Conservation (phyloP, 2,113 vertebrate species). For the Dipodomys stephensi region DNA sequence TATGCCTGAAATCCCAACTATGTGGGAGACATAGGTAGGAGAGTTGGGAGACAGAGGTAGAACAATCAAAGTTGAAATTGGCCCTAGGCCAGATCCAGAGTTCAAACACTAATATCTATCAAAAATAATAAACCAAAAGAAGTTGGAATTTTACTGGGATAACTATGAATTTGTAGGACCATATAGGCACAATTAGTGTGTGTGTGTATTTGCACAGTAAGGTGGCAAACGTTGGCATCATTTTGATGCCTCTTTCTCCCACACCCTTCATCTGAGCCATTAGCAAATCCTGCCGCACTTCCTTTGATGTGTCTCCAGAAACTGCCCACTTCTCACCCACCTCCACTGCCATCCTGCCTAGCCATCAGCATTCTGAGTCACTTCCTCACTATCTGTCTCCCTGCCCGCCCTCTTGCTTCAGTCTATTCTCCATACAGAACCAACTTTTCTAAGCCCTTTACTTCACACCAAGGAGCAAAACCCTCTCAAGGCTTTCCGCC, state of each 20-base stretch:
- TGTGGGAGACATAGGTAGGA: too few relatives aligned
- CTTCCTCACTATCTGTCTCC: neutral
- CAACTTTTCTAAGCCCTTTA: neutral
- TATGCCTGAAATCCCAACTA: too few relatives aligned
- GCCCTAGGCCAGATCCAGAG: too few relatives aligned
- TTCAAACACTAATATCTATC: too few relatives aligned
- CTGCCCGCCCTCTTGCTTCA: neutral
- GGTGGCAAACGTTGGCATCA: neutral
- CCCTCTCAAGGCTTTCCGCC: neutral
- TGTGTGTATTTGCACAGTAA: neutral
- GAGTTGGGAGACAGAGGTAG: too few relatives aligned
- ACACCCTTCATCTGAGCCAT: neutral
- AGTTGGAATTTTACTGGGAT: neutral
- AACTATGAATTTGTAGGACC: neutral
- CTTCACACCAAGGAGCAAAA: neutral
- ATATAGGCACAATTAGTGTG: neutral
- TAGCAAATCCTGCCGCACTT: neutral
- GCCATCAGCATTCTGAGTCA: neutral
- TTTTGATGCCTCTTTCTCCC: neutral
- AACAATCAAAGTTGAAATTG: too few relatives aligned
- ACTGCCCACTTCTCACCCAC: neutral
- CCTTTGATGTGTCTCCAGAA: neutral
- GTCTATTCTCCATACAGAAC: neutral
- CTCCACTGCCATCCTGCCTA: too few relatives aligned
- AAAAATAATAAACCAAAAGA: too few relatives aligned